phyloP scores from a whole-genome alignment of 2,797 vertebrate genomes.

The Microchirus variegatus region DNA sequence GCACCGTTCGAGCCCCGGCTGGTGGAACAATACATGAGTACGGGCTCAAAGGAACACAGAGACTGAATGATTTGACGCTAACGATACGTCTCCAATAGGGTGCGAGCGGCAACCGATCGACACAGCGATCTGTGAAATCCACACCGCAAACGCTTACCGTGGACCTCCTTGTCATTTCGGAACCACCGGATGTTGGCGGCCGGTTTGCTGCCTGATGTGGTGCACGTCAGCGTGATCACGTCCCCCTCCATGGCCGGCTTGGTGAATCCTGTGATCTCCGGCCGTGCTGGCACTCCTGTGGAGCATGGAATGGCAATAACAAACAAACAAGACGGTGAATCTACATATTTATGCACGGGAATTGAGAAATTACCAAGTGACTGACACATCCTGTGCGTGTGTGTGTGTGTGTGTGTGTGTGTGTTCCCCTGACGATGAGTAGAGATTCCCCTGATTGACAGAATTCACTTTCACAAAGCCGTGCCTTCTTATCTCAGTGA shows the following conservation, averaged over 20 bases:
- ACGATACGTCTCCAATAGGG: conserved; percentile 40
- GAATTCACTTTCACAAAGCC: conserved; percentile 6
- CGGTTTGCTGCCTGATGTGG: conserved; percentile 94
- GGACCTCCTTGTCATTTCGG: conserved; percentile 96
- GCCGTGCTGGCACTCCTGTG: conserved; percentile 92
- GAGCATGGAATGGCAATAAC: conserved; percentile 24
- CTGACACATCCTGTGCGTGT: no score
- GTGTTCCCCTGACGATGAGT: neutral
- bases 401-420: no score
- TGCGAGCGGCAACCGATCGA: conserved; percentile 30
- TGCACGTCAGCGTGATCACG: conserved; percentile 92
- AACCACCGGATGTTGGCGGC: conserved; percentile 97
- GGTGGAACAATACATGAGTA: conserved; percentile 44
- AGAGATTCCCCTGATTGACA: neutral
- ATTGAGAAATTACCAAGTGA: neutral
- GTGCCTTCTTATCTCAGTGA: neutral
- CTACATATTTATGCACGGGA: neutral
- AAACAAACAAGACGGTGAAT: conserved; percentile 1
- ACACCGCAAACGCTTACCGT: conserved; percentile 84
- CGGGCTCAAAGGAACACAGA: conserved; percentile 42
- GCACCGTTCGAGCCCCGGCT: conserved; percentile 21
- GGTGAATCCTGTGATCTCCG: conserved; percentile 94
- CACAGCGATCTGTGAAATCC: conserved; percentile 32
- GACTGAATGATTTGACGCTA: conserved; percentile 44
- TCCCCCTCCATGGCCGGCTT: conserved; percentile 95